Evolutionary conservation across 2,888 invertebrate species (phyloP).

Genomic region (Callinectes sapidus): DNA sequence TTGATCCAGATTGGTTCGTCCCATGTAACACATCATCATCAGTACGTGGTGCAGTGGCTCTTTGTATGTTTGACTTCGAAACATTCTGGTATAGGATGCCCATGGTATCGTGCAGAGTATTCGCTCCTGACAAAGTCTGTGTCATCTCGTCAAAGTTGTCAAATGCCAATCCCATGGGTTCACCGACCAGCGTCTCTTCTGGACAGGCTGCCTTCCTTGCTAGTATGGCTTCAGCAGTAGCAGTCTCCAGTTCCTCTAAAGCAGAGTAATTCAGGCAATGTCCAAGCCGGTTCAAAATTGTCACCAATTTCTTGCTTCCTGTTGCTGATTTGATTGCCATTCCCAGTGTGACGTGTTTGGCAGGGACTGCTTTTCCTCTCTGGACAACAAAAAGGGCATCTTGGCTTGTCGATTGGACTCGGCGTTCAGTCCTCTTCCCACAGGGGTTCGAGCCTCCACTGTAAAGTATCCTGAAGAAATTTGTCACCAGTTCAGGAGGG

Average conservation of each 20-base stretch:
- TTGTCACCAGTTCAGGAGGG: no score
- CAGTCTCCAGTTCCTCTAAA: conserved; percentile 30
- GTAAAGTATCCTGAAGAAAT: no score
- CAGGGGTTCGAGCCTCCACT: no score
- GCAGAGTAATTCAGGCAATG: background rate
- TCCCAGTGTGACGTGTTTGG: conserved; percentile 10
- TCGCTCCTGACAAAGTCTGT: conserved; percentile 17
- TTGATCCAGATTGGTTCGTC: no score
- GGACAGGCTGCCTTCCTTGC: background rate
- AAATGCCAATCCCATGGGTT: conserved; percentile 15
- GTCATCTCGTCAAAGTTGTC: conserved; percentile 48
- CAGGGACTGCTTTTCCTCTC: background rate
- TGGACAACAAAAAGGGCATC: conserved; percentile 35
- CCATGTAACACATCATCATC: no score
- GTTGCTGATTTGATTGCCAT: conserved; percentile 32
- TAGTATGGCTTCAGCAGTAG: background rate
- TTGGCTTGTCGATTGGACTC: background rate
- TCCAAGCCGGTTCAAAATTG: conserved; percentile 13
- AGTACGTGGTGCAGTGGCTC: no score
- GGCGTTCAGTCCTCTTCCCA: no score
- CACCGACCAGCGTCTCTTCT: background rate
- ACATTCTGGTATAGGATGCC: conserved; percentile 42
- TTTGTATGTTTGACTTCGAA: no score
- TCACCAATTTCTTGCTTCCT: background rate
- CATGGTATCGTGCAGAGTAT: conserved; percentile 39